Evolutionary conservation across 1,140 invertebrate genomes (phyloP).

Genomic region (Bombus cullumanus): DNA sequence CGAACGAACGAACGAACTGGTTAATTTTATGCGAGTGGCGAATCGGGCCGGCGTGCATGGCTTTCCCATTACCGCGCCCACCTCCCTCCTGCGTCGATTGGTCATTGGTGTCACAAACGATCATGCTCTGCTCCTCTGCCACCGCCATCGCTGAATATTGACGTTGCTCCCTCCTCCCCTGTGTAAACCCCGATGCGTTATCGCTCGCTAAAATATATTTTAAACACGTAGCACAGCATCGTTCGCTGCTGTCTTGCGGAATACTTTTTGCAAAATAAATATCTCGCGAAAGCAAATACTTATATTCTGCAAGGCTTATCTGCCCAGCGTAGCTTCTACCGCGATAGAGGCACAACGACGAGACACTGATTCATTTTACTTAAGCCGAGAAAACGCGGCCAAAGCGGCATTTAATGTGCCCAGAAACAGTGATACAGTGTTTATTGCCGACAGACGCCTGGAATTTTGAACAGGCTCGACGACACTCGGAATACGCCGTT

Average conservation of each 20-base stretch:
- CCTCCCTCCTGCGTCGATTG: conserved; percentile 66
- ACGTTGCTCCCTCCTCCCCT: conserved; percentile 49
- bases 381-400: conserved; percentile 46
- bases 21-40: conserved; percentile 82
- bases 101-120: conserved; percentile 72
- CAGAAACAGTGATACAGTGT: conserved; percentile 78
- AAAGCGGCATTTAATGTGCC: conserved; percentile 71
- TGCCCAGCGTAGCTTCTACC: neutral
- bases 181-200: neutral
- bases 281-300: conserved; percentile 30
- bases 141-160: conserved; percentile 63
- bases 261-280: neutral
- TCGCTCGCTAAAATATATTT: conserved; percentile 13
- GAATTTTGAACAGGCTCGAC: conserved; percentile 75
- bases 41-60: conserved; percentile 77
- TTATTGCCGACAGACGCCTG: conserved; percentile 74
- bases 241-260: neutral
- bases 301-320: conserved; percentile 2
- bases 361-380: conserved; percentile 45
- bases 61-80: conserved; percentile 79
- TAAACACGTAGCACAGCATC: neutral
- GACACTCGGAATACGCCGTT: conserved; percentile 32
- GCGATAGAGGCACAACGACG: too few relatives aligned
- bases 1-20: conserved; percentile 75
- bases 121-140: conserved; percentile 64